These are phyloP conservation scores for Melieria crassipennis DNA, from an alignment of 2,888 invertebrate genomes.

Conservation along the genomic window DNA sequence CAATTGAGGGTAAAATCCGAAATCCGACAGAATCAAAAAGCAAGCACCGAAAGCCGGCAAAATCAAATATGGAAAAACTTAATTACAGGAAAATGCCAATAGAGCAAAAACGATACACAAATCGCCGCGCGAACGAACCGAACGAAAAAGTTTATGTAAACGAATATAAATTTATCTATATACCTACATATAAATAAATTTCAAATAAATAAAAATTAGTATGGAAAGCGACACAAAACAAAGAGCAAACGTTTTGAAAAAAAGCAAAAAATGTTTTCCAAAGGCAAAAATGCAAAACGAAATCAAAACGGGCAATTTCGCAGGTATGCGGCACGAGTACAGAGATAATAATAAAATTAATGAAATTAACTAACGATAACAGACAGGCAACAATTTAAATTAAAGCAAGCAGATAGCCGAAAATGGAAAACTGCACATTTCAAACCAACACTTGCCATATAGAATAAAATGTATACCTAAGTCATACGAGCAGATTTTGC, in stretches of 20 bases:
- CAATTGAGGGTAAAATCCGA: too few species aligned
- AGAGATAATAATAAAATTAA: not conserved
- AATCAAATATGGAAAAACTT: too few species aligned
- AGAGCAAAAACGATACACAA: too few species aligned
- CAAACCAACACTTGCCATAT: conserved; percentile 12
- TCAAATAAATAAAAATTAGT: conserved; percentile 4
- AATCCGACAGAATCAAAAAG: too few species aligned
- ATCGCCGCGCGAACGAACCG: too few species aligned
- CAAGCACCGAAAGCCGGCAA: too few species aligned
- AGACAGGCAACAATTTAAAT: not conserved
- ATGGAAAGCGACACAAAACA: not conserved
- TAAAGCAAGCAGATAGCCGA: too few species aligned
- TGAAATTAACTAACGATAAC: not conserved
- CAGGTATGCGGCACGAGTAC: not conserved
- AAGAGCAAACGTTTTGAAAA: not conserved
- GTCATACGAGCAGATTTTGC: conserved; percentile 6
- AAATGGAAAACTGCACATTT: too few species aligned
- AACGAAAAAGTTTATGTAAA: too few species aligned
- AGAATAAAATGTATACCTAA: conserved; percentile 10
- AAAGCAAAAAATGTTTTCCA: not conserved
- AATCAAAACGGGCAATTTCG: not conserved
- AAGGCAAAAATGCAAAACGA: not conserved
- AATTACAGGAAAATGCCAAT: too few species aligned
- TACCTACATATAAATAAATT: too few species aligned
- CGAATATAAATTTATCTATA: too few species aligned